These are phyloP conservation scores for Andricus quercusramuli DNA, from an alignment of 2,888 invertebrate genomes.

Conservation along the genomic window DNA sequence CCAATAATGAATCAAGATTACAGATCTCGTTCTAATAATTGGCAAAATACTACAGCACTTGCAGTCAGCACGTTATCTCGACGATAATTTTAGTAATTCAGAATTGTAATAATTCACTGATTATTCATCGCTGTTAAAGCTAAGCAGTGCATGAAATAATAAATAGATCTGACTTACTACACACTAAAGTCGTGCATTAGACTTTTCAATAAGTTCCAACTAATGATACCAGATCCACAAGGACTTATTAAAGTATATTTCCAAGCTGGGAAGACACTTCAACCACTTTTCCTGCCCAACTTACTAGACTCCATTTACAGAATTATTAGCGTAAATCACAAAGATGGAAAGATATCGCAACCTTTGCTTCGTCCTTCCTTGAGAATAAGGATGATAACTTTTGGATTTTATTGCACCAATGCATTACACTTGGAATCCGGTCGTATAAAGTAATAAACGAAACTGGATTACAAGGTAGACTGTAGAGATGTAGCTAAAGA, in stretches of 20 bases:
- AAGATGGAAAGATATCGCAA: constrained; percentile 3
- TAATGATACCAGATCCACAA: neutral
- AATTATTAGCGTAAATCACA: constrained; percentile 23
- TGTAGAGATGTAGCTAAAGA: constrained; percentile 4
- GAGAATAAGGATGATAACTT: constrained; percentile 18
- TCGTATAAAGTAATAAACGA: constrained; percentile 38
- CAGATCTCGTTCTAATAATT: constrained; percentile 19
- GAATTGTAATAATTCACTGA: neutral
- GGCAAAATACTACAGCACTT: neutral
- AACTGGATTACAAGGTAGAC: constrained; percentile 32
- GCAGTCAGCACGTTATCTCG: neutral
- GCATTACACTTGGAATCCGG: constrained; percentile 22
- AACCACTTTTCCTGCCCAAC: neutral
- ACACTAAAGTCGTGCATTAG: neutral
- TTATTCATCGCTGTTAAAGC: neutral
- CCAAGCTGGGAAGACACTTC: neutral
- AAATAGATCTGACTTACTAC: neutral
- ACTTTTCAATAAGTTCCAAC: neutral
- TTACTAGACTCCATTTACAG: neutral
- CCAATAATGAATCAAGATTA: constrained; percentile 9
- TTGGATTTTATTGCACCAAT: constrained; percentile 28
- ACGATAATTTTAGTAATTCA: neutral
- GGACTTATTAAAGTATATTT: neutral
- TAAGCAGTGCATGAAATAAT: constrained; percentile 1
- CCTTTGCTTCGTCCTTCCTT: constrained; percentile 5